Percentiles rank a stretch among this genome's conserved stretches.
These are phyloP conservation scores for Nomada fabriciana DNA, from an alignment of 2,888 invertebrate genomes.

Conservation along the genomic window DNA sequence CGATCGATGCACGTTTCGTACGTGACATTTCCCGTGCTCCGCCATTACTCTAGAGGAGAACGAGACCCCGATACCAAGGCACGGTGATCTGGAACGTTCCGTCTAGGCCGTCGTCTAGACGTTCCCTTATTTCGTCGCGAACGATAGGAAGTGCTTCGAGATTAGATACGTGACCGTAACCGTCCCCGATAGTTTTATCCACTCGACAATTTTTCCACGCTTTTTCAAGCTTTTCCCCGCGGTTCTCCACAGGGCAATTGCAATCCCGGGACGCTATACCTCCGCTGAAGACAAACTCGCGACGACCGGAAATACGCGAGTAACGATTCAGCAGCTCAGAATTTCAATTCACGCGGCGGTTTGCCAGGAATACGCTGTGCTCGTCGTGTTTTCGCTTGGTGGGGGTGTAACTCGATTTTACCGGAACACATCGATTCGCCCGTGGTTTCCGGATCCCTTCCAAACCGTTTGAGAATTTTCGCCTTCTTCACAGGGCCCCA, in stretches of 20 bases:
- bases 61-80: background rate
- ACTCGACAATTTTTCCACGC: background rate
- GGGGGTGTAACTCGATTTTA: constrained; percentile 22
- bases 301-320: constrained; percentile 11
- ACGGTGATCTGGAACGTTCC: background rate
- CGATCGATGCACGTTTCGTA: background rate
- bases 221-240: background rate
- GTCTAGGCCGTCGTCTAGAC: constrained; percentile 5
- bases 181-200: constrained; percentile 8
- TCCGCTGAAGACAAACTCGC: background rate
- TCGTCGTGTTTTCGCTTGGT: constrained; percentile 10
- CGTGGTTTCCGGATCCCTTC: constrained; percentile 22
- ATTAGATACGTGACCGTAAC: constrained; percentile 24
- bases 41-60: background rate
- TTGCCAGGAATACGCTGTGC: constrained; percentile 6
- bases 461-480: constrained; percentile 38
- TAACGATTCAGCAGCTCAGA: constrained; percentile 33
- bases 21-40: background rate
- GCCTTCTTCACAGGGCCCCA: background rate
- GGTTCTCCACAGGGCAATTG: background rate
- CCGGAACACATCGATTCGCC: constrained; percentile 29
- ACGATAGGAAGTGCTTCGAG: background rate
- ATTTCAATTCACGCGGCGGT: constrained; percentile 42
- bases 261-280: too few relatives aligned
- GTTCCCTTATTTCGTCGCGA: background rate